Conservation (phyloP, 2,797 vertebrate genomes). For the Schizopygopsis pylzovi region DNA sequence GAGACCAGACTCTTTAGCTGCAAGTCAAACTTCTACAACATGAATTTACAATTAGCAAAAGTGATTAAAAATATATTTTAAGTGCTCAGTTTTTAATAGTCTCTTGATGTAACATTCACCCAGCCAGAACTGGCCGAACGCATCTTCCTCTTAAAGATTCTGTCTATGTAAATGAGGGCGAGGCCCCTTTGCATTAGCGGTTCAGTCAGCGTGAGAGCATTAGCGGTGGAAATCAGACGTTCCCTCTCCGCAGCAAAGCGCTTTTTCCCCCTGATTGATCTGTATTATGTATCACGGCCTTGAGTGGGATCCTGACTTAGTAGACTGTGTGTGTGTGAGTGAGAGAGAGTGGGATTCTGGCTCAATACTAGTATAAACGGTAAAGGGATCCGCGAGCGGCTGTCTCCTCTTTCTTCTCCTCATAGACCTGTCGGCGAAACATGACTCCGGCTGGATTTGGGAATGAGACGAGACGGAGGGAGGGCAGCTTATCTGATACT, state of each 20-base stretch:
- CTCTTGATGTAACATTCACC: conserved; percentile 14
- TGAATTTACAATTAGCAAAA: conserved; percentile 1
- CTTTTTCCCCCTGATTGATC: conserved; percentile 82
- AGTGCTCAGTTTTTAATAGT: conserved; percentile 1
- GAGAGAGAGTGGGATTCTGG: conserved; percentile 88
- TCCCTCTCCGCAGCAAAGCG: conserved; percentile 50
- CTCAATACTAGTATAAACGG: conserved; percentile 95
- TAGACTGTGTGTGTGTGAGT: conserved; percentile 59
- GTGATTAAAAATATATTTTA: not conserved
- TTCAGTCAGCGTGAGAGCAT: conserved; percentile 47
- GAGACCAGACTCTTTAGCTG: not conserved
- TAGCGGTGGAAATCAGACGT: conserved; percentile 59
- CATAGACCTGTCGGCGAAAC: conserved; percentile 94
- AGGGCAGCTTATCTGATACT: conserved; percentile 93
- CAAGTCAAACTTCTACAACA: not conserved
- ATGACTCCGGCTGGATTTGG: conserved; percentile 93
- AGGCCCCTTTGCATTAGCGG: conserved; percentile 35
- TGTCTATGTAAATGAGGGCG: conserved; percentile 29
- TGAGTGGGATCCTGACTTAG: conserved; percentile 93
- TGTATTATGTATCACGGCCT: conserved; percentile 91
- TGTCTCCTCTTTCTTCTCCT: conserved; percentile 90
- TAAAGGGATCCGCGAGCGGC: conserved; percentile 86
- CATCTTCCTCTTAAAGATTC: not conserved
- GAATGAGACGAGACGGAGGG: conserved; percentile 81
- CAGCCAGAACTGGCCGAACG: not conserved